These are phyloP conservation scores for Hyperopisus bebe DNA, from an alignment of 2,113 vertebrate genomes.

Conservation along the genomic window DNA sequence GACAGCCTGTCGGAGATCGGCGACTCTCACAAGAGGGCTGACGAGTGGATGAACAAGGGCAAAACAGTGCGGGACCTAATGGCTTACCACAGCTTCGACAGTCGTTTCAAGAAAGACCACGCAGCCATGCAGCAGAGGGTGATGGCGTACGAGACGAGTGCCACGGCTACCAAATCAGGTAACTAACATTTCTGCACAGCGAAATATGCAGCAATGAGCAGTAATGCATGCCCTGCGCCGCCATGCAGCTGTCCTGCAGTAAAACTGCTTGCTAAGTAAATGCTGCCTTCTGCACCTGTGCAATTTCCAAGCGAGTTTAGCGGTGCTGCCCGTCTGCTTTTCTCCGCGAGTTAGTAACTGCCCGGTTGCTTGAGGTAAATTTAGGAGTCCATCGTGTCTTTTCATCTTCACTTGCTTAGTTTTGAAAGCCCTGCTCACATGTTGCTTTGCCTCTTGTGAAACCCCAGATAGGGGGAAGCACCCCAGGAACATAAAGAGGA, in stretches of 20 bases:
- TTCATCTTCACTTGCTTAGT: not conserved
- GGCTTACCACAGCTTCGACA: conserved; percentile 74
- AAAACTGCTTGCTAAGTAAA: not conserved
- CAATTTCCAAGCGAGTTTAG: not conserved
- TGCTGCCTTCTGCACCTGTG: not conserved
- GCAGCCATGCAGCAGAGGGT: conserved; percentile 60
- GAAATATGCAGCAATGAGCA: not conserved
- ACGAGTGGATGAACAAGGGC: conserved; percentile 69
- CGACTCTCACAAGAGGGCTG: conserved; percentile 56
- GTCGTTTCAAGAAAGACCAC: conserved; percentile 80
- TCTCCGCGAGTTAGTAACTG: not conserved
- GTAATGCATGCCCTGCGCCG: not conserved
- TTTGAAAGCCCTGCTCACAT: not conserved
- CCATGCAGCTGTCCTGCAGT: conserved; percentile 1
- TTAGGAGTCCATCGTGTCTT: not conserved
- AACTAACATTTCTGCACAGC: conserved; percentile 8
- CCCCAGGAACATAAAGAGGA: conserved; percentile 59
- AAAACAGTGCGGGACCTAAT: conserved; percentile 79
- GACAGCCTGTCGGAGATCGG: conserved; percentile 56
- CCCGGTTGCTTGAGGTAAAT: not conserved
- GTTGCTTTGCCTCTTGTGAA: conserved; percentile 25
- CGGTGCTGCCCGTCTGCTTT: not conserved
- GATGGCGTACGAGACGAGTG: conserved; percentile 69
- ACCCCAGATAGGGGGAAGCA: conserved; percentile 57
- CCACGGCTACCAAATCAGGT: conserved; percentile 68